Conservation (phyloP, 64 coral and sea anemone genomes). For the Dendrophyllia cribrosa region DNA sequence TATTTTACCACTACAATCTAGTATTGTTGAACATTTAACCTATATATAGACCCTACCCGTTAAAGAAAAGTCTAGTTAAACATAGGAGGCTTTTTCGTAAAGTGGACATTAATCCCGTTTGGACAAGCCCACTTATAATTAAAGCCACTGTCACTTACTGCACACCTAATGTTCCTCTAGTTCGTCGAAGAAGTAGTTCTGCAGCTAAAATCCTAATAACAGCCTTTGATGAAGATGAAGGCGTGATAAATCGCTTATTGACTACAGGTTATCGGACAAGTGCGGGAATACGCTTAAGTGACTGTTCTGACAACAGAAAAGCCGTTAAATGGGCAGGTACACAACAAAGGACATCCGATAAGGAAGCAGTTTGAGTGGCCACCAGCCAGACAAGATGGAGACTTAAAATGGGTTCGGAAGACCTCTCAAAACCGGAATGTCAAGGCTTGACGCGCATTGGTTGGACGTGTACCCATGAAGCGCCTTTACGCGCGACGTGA, state of each 20-base stretch:
- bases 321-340: slow-evolving; percentile 32
- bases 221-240: slow-evolving; percentile 26
- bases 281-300: slow-evolving; percentile 18
- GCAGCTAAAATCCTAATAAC: neutral
- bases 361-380: slow-evolving; percentile 40
- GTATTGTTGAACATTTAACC: neutral
- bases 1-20: neutral
- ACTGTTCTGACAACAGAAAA: slow-evolving; percentile 22
- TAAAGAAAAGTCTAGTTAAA: neutral
- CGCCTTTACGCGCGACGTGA: neutral
- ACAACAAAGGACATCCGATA: slow-evolving; percentile 31
- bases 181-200: neutral
- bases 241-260: slow-evolving; percentile 58
- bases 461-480: neutral
- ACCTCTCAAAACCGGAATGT: slow-evolving; percentile 11
- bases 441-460: slow-evolving; percentile 19
- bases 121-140: neutral
- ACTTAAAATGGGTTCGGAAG: slow-evolving; percentile 48
- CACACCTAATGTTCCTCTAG: neutral
- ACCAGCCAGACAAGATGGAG: slow-evolving; percentile 22
- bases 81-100: neutral
- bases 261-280: slow-evolving; percentile 1
- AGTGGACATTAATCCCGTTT: slow-evolving; percentile 5
- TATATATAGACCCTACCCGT: neutral
- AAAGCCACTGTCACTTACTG: slow-evolving; percentile 10